phyloP scores from a whole-genome alignment of 2,113 vertebrate species.

The Melierax canorus region DNA sequence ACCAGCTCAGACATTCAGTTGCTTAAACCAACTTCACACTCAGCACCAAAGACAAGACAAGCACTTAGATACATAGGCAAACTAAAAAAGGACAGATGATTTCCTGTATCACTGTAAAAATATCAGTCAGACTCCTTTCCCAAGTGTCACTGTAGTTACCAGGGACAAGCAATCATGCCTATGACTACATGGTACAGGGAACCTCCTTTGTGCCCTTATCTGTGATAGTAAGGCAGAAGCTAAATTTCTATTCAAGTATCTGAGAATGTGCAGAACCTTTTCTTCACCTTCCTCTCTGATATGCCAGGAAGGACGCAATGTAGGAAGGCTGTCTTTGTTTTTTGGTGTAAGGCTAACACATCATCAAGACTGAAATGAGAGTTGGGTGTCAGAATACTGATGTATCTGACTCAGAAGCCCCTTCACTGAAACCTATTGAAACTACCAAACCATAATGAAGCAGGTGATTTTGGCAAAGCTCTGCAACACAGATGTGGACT shows the following conservation, averaged over 20 bases:
- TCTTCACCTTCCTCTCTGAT: neutral
- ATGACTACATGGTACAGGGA: neutral
- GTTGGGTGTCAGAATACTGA: neutral
- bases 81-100: neutral
- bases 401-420: neutral
- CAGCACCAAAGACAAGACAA: neutral
- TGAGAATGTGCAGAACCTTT: neutral
- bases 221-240: neutral
- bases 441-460: neutral
- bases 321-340: neutral
- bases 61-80: neutral
- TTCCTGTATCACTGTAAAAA: neutral
- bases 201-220: neutral
- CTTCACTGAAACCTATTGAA: neutral
- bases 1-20: neutral
- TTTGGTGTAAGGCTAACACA: neutral
- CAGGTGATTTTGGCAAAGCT: neutral
- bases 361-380: neutral
- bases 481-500: neutral
- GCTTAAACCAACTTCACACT: neutral
- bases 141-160: neutral
- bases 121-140: neutral
- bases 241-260: neutral
- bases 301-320: neutral
- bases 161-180: neutral